These are phyloP conservation scores for Cranoglanis bouderius DNA, from an alignment of 2,113 vertebrate species.

Conservation along the genomic window DNA sequence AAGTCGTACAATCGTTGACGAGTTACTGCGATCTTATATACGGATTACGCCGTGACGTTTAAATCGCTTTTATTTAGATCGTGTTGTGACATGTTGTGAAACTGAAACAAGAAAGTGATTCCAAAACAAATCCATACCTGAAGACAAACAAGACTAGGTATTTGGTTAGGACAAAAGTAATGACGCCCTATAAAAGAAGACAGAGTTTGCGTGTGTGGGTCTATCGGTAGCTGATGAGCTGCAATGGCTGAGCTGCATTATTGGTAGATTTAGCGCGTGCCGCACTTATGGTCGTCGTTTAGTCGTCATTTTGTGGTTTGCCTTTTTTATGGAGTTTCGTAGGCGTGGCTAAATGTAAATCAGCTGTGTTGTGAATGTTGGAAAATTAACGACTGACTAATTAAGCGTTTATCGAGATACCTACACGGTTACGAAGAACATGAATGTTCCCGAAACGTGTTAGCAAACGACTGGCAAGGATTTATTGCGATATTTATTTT, in stretches of 20 bases:
- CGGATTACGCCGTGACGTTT: neutral
- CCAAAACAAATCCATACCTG: neutral
- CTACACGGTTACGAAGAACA: neutral
- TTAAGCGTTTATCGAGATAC: neutral
- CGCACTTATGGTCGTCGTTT: neutral
- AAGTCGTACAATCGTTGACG: no score
- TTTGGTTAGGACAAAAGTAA: neutral
- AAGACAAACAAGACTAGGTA: neutral
- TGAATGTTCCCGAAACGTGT: neutral
- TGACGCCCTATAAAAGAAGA: neutral
- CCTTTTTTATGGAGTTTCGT: neutral
- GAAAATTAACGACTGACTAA: neutral
- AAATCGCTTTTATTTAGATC: neutral
- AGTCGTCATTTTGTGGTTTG: neutral
- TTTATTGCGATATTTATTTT: neutral
- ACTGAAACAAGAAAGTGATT: neutral
- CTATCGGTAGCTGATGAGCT: neutral
- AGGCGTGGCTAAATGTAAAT: neutral
- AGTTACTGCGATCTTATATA: neutral
- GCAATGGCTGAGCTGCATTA: neutral
- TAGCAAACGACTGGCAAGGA: neutral
- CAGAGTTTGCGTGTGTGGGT: neutral
- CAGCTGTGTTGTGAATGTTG: neutral
- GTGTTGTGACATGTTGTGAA: no score
- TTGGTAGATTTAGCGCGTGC: neutral